Base-by-base conservation (phyloP, 2,888 invertebrate species). In the Metalampra italica region DNA sequence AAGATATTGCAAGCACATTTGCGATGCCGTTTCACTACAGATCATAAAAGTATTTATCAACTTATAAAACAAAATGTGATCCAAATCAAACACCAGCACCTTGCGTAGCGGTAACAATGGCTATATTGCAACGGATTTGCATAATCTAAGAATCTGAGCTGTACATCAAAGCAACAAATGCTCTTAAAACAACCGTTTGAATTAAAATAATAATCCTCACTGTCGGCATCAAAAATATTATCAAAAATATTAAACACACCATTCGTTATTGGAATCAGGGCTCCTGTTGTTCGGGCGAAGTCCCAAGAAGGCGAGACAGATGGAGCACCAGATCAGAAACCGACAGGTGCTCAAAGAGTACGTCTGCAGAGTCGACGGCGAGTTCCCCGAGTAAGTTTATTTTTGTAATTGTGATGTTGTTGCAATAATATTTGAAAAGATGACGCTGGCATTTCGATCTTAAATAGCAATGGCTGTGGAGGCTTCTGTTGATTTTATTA, bases 281-380 rank as follows among this genome's bases (percentile, higher is more conserved):
- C 90, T 99, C 41, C 84, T 99, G 47, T 91, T 99, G 40, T 97
- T 99, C 79, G 98, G 98, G 0, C 93, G 98, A 65, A 97, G 96
- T 71, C 95, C 96, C 45, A 95, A 96, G 81, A 97, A 96, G 79
- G 98, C 99, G 37, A 91, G 96, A 65, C 95, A 97, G 89, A 95
- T 99, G 94, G 97, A 98, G 81, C 96, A 97, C 72, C 97, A 98
- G 87, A 97, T 99, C 64, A 92, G 96, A 60, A 96, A 96, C 71
- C 91, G 97, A 64, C 94, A 97, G 75, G 97, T 99, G 39, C 93
- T 93, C 79, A 99, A 99, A 82, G 96, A 98, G 76, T 98, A 98
- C 81, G 94, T 98, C 12, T 98, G 98, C 87, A 92, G 97, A 60
- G 98, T 98, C 3, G 97, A 97, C 72, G 98, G 98, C 43, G 93